Evolutionary conservation across 2,888 invertebrate genomes (phyloP), one percentile per base, ranked within the genome.

Genomic region (Fabriciana adippe): DNA sequence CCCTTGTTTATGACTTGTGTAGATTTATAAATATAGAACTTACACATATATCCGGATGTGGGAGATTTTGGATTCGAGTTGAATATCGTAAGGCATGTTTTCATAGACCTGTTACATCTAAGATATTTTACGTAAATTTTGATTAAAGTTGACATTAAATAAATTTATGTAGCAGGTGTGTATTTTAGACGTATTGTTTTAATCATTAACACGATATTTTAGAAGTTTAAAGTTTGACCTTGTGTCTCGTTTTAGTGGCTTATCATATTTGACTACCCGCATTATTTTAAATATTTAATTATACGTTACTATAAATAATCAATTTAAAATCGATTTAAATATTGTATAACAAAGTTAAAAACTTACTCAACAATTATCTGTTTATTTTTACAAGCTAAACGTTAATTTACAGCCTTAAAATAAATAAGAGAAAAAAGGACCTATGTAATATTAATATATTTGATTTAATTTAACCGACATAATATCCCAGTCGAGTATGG

Each of bases 1-100:
- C 74, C 68, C 73, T 78, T 81, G 79, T 80, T 79, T 79, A 79
- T 79, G 77, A 78, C 75, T 79, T 82, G 79, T 82, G 78, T 82
- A 82, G 80, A 80, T 80, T 80, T 81, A 79, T 81, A 75, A 69
- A 73, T 66, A 70, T n/a, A n/a, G n/a, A 68, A 76, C 72, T 73
- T 74, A 75, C 72, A 73, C 75, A 78, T 75, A 70, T 78, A 75
- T 74, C 70, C 75, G 77, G 75, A 79, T 75, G 35, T 41, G 81
- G 77, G 80, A 79, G 80, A 81, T 78, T 75, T 74, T 75, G 72
- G 76, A 75, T 72, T 75, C 69, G 74, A 74, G 73, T 74, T 72
- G 73, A 64, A 64, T 69, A 66, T 71, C 60, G 68, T 68, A 72
- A 70, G 59, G 66, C 66, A 73, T 72, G 64, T 70, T 64, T 64